phyloP scores from a whole-genome alignment of 2,888 invertebrate genomes.

The Ophion ventricosus region DNA sequence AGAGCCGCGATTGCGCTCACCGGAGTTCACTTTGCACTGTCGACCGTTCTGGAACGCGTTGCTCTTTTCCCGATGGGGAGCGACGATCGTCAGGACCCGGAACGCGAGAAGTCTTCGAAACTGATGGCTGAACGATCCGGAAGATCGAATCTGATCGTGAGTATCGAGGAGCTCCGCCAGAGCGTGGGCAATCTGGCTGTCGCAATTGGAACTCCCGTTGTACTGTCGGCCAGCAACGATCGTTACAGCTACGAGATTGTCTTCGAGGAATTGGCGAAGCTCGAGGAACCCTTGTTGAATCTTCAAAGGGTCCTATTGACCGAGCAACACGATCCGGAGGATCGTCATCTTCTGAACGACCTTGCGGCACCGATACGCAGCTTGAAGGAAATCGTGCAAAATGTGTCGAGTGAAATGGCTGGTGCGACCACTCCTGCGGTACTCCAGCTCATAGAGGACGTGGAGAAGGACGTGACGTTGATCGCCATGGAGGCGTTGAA shows the following conservation, averaged over 20 bases:
- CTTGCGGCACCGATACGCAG: conserved; percentile 73
- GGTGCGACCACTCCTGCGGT: conserved; percentile 68
- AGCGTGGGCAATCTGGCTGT: conserved; percentile 74
- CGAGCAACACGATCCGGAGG: conserved; percentile 71
- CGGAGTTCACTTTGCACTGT: conserved; percentile 76
- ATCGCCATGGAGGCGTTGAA: conserved; percentile 73
- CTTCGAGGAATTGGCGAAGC: conserved; percentile 70
- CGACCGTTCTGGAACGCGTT: conserved; percentile 72
- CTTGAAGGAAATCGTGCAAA: conserved; percentile 70
- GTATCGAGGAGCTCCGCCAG: conserved; percentile 75
- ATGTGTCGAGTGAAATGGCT: conserved; percentile 68
- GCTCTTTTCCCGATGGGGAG: neutral
- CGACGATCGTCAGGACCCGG: neutral
- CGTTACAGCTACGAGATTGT: conserved; percentile 71
- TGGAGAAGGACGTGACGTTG: conserved; percentile 74
- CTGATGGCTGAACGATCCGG: conserved; percentile 51
- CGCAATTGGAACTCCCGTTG: conserved; percentile 72
- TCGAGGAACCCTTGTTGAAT: conserved; percentile 75
- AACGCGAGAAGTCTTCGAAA: neutral
- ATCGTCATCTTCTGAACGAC: conserved; percentile 73
- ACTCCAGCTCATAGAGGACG: conserved; percentile 76
- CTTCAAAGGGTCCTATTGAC: conserved; percentile 75
- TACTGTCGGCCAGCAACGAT: conserved; percentile 63
- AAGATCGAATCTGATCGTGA: conserved; percentile 66
- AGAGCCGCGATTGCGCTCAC: conserved; percentile 73